Evolutionary conservation across 2,888 invertebrate genomes (phyloP).

Genomic region (Acanthoscelides obtectus): DNA sequence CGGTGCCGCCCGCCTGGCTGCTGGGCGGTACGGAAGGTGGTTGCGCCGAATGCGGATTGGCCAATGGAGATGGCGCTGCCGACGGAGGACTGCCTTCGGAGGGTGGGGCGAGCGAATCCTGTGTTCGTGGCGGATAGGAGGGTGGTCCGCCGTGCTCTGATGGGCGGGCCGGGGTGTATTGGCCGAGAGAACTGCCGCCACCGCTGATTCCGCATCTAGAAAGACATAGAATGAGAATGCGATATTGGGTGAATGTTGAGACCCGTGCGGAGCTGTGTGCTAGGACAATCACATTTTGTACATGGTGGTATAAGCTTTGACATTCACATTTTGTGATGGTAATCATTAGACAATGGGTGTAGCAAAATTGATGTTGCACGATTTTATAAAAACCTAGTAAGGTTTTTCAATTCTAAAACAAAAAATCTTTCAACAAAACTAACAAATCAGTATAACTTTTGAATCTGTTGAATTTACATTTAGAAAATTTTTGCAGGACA

Average conservation of each 20-base stretch:
- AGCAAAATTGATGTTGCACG: no score
- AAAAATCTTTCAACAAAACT: no score
- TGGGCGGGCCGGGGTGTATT: conserved; percentile 48
- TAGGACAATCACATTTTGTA: neutral
- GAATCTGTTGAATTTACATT: no score
- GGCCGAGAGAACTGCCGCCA: conserved; percentile 23
- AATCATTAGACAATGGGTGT: neutral
- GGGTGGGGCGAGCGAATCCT: conserved; percentile 52
- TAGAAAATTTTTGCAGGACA: no score
- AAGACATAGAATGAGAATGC: neutral
- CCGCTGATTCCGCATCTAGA: neutral
- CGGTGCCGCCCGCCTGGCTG: conserved; percentile 26
- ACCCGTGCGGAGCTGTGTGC: neutral
- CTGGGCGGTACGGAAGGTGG: conserved; percentile 61
- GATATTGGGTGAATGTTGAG: neutral
- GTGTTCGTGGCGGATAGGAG: conserved; percentile 57
- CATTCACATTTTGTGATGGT: neutral
- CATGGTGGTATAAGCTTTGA: neutral
- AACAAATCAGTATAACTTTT: no score
- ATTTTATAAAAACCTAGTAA: no score
- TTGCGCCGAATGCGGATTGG: conserved; percentile 69
- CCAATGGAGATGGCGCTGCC: conserved; percentile 64
- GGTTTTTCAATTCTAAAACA: no score
- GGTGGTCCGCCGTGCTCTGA: conserved; percentile 57
- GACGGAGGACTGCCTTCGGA: conserved; percentile 56